These are phyloP conservation scores for Ciconia stormi DNA, from an alignment of 2,113 vertebrate genomes.

Conservation along the genomic window DNA sequence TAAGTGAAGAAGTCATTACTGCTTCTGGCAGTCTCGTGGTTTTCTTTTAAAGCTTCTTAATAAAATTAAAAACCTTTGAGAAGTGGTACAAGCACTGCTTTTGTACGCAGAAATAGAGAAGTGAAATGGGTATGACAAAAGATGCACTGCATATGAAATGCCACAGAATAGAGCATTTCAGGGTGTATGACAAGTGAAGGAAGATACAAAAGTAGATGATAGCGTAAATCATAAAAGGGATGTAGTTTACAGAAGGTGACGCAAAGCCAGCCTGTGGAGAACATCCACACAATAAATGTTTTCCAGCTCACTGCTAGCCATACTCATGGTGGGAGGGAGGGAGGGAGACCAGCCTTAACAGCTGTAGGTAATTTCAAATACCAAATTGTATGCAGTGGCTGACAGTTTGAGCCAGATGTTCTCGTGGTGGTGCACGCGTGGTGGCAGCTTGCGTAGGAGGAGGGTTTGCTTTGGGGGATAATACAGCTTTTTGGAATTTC, in stretches of 20 bases:
- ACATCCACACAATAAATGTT: not conserved
- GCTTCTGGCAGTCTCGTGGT: not conserved
- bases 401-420: not conserved
- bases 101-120: not conserved
- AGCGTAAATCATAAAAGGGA: not conserved
- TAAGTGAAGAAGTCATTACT: not conserved
- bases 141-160: not conserved
- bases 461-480: not conserved
- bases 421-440: rapidly evolving
- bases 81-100: not conserved
- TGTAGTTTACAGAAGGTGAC: not conserved
- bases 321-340: not conserved
- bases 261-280: not conserved
- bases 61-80: not conserved
- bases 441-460: not conserved
- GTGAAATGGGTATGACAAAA: not conserved
- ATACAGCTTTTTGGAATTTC: not conserved
- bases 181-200: not conserved
- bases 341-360: not conserved
- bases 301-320: not conserved
- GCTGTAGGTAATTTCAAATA: not conserved
- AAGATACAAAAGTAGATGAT: not conserved
- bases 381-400: not conserved
- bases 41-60: not conserved
- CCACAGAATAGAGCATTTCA: not conserved